Conservation (phyloP, 2,113 vertebrate genomes). For the Benitochromis conjunctus region DNA sequence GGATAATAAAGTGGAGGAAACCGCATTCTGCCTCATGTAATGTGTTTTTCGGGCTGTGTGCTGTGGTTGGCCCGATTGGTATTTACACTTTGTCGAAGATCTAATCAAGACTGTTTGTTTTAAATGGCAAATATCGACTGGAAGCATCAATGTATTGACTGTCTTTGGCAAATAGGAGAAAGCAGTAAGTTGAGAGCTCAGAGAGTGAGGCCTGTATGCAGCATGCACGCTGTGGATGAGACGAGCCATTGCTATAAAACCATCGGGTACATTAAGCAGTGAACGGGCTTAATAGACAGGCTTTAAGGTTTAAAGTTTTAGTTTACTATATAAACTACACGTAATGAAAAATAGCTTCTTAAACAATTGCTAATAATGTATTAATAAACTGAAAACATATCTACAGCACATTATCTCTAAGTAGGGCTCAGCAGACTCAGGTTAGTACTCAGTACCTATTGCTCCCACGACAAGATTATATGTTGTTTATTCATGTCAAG, state of each 20-base stretch:
- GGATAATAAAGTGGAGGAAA: conserved; percentile 62
- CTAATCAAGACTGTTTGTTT: conserved; percentile 71
- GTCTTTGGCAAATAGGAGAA: conserved; percentile 51
- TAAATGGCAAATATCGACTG: conserved; percentile 70
- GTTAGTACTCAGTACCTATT: not conserved
- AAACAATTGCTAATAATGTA: not conserved
- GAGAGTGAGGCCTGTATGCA: conserved; percentile 38
- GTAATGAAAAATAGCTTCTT: not conserved
- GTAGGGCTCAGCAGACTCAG: not conserved
- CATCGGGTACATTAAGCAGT: not conserved
- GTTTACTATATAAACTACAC: not conserved
- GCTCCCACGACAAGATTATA: not conserved
- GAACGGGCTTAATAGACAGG: not conserved
- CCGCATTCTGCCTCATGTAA: conserved; percentile 41
- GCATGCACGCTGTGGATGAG: conserved; percentile 9
- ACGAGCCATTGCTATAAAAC: not conserved
- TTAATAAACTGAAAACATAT: not conserved
- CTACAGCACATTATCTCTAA: not conserved
- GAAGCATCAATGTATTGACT: conserved; percentile 63
- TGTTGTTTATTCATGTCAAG: not conserved
- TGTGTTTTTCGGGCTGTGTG: conserved; percentile 42
- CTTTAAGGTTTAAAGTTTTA: not conserved
- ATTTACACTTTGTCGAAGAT: conserved; percentile 69
- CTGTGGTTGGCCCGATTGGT: conserved; percentile 45
- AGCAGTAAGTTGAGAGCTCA: conserved; percentile 43